These are phyloP conservation scores for Ochotona curzoniae DNA, from an alignment of 2,113 vertebrate species.

Conservation along the genomic window DNA sequence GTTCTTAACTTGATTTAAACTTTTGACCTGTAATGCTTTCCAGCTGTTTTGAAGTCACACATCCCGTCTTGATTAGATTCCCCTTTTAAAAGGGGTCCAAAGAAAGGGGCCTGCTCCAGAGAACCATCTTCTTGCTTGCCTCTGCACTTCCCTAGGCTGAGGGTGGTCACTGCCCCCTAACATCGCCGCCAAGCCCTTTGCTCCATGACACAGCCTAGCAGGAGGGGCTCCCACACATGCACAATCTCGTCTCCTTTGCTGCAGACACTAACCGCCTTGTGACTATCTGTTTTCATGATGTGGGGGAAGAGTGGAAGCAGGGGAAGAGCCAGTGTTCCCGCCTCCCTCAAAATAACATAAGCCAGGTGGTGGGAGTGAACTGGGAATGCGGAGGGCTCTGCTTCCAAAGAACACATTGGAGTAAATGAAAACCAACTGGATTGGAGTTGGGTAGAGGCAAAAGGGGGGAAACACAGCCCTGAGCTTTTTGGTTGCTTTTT, in stretches of 20 bases:
- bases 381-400: slow-evolving; percentile 81
- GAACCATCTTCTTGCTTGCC: slow-evolving; percentile 13
- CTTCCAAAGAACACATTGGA: slow-evolving; percentile 82
- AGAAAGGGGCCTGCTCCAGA: neutral
- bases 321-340: slow-evolving; percentile 63
- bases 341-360: slow-evolving; percentile 82
- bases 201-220: neutral
- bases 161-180: neutral
- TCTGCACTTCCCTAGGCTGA: neutral
- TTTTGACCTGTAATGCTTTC: slow-evolving; percentile 77
- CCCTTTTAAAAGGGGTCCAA: slow-evolving; percentile 48
- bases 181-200: neutral
- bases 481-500: slow-evolving; percentile 26
- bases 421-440: slow-evolving; percentile 86
- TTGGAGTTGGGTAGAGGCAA: slow-evolving; percentile 73
- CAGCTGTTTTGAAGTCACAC: slow-evolving; percentile 73
- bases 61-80: slow-evolving; percentile 52
- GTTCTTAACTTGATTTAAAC: slow-evolving; percentile 77
- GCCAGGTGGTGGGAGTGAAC: slow-evolving; percentile 84
- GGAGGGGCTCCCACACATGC: slow-evolving; percentile 10
- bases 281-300: slow-evolving; percentile 79
- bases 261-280: slow-evolving; percentile 66
- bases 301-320: slow-evolving; percentile 72
- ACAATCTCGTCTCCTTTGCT: slow-evolving; percentile 44
- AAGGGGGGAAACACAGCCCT: slow-evolving; percentile 58